Base-by-base conservation (phyloP, 2,797 vertebrate species). In the Nasua narica region DNA sequence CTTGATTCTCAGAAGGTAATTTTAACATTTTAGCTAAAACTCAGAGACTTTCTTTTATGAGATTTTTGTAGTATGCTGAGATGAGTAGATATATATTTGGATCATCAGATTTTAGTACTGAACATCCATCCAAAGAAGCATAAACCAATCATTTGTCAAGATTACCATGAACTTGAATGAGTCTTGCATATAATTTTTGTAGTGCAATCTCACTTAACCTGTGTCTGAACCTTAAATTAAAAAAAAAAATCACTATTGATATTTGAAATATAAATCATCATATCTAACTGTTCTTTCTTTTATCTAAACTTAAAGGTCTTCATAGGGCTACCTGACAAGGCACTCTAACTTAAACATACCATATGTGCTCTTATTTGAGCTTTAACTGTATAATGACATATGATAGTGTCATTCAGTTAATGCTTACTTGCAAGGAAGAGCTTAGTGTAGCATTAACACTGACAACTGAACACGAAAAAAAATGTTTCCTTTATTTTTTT, bases 11-110 rank as follows among this genome's bases (percentile, higher is more conserved):
- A 46, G 25, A 94, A 97, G 90, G 54, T 21, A 92, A 92, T 86
- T 96, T 96, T 82, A 97, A 72, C 4, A 86, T 50, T 83, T 93
- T 13, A 88, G 13, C 21, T 84, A 96, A 97, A 97, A 0, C 1
- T 46, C 83, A 88, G 27, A 88, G 25, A 94, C 32, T 88, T 78
- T 43, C 16, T 2, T 58, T 65, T 81, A 58, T 0, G 0, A 69
- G 21, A 56, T 91, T 87, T 85, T 35, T 52, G 83, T 37, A 72
- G 19, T 87, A 50, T 37, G 86, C 1, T 72, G 27, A 37, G 8
- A 77, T 3, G 27, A 3, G 7, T 60, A 54, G n/a, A 84, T 27
- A 89, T 25, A 56, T 40, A 93, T n/a, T 84, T 83, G 46, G 29
- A 60, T 85, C 25, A 70, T 25, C 7, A 83, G 3, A 50, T 91